A percentile compares a stretch with the other conserved stretches of the same genome.
phyloP scores from a whole-genome alignment of 1,140 invertebrate species.

The Diabrotica virgifera region DNA sequence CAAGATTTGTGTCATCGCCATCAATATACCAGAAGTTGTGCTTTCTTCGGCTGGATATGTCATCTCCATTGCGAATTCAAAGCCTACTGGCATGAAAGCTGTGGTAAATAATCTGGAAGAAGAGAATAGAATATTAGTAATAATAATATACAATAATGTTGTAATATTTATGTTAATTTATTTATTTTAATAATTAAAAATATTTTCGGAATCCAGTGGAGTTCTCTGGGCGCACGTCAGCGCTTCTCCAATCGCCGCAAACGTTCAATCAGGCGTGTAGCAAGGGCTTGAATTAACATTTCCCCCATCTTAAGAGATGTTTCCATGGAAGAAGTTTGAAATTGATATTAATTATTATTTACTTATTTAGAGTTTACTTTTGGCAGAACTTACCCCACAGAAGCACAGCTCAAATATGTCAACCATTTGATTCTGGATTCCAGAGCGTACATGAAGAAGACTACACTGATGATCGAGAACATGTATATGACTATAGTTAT shows the following conservation, averaged over 20 bases:
- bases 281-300: no score
- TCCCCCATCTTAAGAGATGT: no score
- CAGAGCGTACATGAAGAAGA: slow-evolving; percentile 24
- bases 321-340: no score
- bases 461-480: slow-evolving; percentile 15
- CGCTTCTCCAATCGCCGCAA: no score
- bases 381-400: slow-evolving; percentile 21
- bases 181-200: no score
- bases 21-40: slow-evolving; percentile 26
- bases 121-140: neutral
- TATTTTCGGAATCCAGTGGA: no score
- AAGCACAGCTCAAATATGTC: slow-evolving; percentile 19
- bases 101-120: slow-evolving; percentile 27
- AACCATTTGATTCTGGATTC: slow-evolving; percentile 20
- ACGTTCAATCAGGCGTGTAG: no score
- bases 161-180: no score
- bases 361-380: no score
- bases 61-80: slow-evolving; percentile 32
- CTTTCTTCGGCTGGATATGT: slow-evolving; percentile 30
- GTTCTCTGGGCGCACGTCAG: no score
- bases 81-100: slow-evolving; percentile 28
- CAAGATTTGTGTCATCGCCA: slow-evolving; percentile 25
- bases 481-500: slow-evolving; percentile 20
- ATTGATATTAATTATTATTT: no score
- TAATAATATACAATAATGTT: no score